Base-by-base conservation (phyloP, 2,888 invertebrate species). In the Drosophila siamana region DNA sequence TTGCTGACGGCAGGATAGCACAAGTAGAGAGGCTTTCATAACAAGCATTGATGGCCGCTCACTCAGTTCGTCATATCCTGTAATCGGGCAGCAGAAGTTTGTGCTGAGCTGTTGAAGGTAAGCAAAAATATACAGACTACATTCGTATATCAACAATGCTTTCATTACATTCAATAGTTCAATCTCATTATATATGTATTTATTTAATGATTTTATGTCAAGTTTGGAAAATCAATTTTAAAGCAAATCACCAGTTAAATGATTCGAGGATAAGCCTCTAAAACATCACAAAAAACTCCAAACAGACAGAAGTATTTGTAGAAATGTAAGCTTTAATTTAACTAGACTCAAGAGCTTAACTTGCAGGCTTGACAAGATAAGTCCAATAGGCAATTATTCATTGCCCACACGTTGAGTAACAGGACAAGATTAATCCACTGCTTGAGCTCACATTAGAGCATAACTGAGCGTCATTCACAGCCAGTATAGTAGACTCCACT, bases 21-120 rank as follows among this genome's bases (percentile, higher is more conserved):
- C n/a, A n/a, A 40, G 55, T 3, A 28, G 13, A 7, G 44, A 8
- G 36, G 64, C 48, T 59, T 57, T 67, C 46, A 47, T 52, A 65
- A 46, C 68, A 59, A 59, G 54, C 68, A 52, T 54, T 64, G 52
- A 68, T 57, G 59, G 50, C 52, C 41, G 56, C 28, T 57, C 46
- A 63, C 38, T 43, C 51, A 52, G 56, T 13, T 51, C 46, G 63
- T 38, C 57, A 60, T 61, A 41, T 52, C n/a, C 47, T 51, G 38
- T 51, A 60, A 16, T 26, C n/a, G n/a, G n/a, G 26, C 8, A 26
- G 22, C 0, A 11, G n/a, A 3, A 30, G 28, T 36, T 28, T 16
- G 15, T 30, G 4, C 11, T 33, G 33, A 33, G n/a, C 33, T 1
- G 1, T 4, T n/a, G 15, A 7, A 38, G 36, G 13, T 13, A 15